Evolutionary conservation across 2,888 invertebrate genomes (phyloP), one percentile per base, ranked within the genome.

Genomic region (Agrochola lychnidis): DNA sequence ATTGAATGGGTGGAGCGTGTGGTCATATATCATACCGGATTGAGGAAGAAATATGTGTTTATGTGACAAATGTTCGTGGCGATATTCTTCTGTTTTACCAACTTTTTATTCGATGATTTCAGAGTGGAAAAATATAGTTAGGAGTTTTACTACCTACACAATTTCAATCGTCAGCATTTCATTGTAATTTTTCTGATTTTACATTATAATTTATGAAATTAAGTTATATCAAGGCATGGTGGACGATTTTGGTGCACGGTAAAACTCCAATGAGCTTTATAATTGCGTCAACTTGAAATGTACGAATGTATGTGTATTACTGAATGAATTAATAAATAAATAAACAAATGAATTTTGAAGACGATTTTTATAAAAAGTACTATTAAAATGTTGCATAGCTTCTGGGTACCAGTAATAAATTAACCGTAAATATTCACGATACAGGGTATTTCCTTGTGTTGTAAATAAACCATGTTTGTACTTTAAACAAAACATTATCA

Each of bases 41-140:
- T 59, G 63, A 42, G 56, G 66, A 61, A 78, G 79, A 82, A 69
- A 82, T 82, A 80, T 77, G 71, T 76, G 79, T 76, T 82, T 82
- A 22, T 82, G 69, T 64, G 69, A 79, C 53, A 77, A 56, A 82
- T 69, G 57, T 64, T 64, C 30, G 57, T 22, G 57, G 40, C 14
- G 40, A 56, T 56, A 48, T 61, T 42, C 16, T 81, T 69, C 16
- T 25, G 53, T n/a, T 53, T 64, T 69, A 40, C 30, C 5, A 9
- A 48, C 7, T 56, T 71, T 79, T 80, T 73, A 4, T 30, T 14
- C 10, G 53, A 25, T n/a, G 14, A 16, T 16, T 62, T 53, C 4
- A 0, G 25, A 42, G 10, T 16, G 30, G 16, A 48, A 51, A 40
- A 30, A 9, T 16, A 10, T 36, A 10, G 6, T 16, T 2, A 12